Base-by-base conservation (phyloP, 2,888 invertebrate species). In the Pterobdella sp. region DNA sequence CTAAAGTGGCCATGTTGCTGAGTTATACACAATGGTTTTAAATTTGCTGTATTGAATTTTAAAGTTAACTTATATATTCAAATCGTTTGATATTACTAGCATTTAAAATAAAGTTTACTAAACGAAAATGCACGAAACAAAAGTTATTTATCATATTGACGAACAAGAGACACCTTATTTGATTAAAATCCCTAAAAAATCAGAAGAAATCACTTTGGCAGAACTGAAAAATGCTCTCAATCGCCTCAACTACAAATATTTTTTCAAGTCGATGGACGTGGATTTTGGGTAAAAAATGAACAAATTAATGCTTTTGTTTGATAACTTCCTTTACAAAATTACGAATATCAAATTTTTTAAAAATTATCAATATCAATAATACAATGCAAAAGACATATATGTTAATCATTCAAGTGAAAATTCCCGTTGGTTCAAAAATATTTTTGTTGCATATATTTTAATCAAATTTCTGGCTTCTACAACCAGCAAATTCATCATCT, bases 211-310 rank as follows among this genome's bases (percentile, higher is more conserved):
- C 79, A 97, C 96, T 75, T 87, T 98, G 78, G 89, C 91, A 79
- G 98, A 98, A 87, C 96, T 98, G 85, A 98, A 98, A 88, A 93
- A 94, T 89, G 94, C 95, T 83, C 89, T 98, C 84, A 96, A 96
- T 77, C 80, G 82, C 73, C 83, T 91, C 80, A 97, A 94, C 86
- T 97, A 94, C 86, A 98, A 98, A 87, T 98, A 94, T 87, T 98
- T 97, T 88, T 97, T 97, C 87, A 98, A 97, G 87, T 96, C 96
- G 70, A 94, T 96, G 92, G 98, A 98, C 87, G 95, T 94, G 86
- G 97, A 97, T 87, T 96, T 97, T 84, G 98, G 92, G 91, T 91
- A 85, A 87, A 87, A 35, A 37, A 1, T 1, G 36, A 34, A 34
- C 10, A 31, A 18, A 22, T 31, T 26, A 26, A 3, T 22, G 31